Conservation (phyloP, 1,140 invertebrate species). For the Leucophenga varia region DNA sequence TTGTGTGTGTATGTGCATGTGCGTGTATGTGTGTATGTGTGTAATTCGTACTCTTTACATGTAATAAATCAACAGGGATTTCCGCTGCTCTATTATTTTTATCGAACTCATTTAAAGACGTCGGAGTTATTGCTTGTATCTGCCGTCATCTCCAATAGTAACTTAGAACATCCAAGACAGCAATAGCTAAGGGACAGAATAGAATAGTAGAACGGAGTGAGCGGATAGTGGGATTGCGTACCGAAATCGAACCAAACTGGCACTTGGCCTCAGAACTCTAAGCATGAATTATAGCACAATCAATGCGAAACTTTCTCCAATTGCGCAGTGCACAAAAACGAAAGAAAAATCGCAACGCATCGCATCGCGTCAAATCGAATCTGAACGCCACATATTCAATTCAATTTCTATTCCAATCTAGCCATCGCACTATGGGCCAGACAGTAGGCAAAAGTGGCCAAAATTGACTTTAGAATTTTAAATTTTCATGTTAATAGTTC, state of each 20-base stretch:
- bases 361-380: background rate
- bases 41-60: conserved; percentile 30
- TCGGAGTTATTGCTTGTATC: background rate
- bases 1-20: conserved; percentile 8
- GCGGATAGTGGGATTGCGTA: too few species aligned
- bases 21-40: conserved; percentile 15
- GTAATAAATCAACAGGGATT: conserved; percentile 36
- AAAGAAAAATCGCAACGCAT: conserved; percentile 2
- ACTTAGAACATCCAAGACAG: too few species aligned
- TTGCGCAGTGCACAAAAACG: conserved; percentile 4
- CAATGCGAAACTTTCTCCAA: conserved; percentile 36
- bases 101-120: conserved; percentile 37
- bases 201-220: too few species aligned
- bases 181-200: too few species aligned
- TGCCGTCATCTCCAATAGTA: too few species aligned
- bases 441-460: too few species aligned
- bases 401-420: too few species aligned
- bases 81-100: conserved; percentile 36
- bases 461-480: too few species aligned
- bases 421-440: too few species aligned
- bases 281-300: conserved; percentile 43
- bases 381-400: too few species aligned
- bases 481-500: too few species aligned
- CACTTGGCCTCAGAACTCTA: conserved; percentile 7
- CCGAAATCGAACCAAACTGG: conserved; percentile 1